Base-by-base conservation (phyloP, 2,113 vertebrate genomes). In the Gobius niger region DNA sequence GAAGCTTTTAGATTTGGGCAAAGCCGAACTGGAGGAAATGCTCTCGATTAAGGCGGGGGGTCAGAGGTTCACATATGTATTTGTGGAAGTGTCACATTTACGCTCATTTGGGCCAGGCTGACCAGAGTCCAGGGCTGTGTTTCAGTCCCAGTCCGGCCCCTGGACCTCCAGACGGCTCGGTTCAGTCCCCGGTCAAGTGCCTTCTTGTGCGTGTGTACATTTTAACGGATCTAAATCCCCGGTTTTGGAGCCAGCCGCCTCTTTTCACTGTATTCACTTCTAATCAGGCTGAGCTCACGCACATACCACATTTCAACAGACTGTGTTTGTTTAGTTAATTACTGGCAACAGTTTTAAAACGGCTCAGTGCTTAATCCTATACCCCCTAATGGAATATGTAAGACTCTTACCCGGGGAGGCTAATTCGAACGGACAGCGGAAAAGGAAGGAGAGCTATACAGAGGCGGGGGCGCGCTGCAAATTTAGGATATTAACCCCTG, bases 271-370 rank as follows among this genome's bases (percentile, higher is more conserved):
- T 59, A 54, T 72, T 78, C 18, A 12, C 80, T 73, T 40, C 54
- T 86, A 69, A 80, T 87, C 84, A 68, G 74, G 66, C 54, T 82
- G 74, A 75, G 76, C 77, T 85, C 68, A 73, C 73, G 72, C 75
- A 82, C 85, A 76, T 80, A 77, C 85, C 70, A 8, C 77, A 65
- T 62, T 72, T 69, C 72, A 83, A 73, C 87, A 85, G 64, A 81
- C 80, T 0, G 57, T 81, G 82, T 83, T 91, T 89, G 88, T 90
- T 87, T 88, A 83, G 86, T 85, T 89, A 84, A 90, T 90, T 86
- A 88, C 71, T 73, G 76, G 69, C 75, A 86, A 78, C 80, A 67
- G 82, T 79, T 87, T 87, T 80, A 62, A 77, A 72, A 69, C 84
- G 84, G 79, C 84, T 85, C 78, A 83, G 77, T 79, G 70, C 71